Conservation (phyloP, 2,797 vertebrate genomes). For the Tapirus indicus region DNA sequence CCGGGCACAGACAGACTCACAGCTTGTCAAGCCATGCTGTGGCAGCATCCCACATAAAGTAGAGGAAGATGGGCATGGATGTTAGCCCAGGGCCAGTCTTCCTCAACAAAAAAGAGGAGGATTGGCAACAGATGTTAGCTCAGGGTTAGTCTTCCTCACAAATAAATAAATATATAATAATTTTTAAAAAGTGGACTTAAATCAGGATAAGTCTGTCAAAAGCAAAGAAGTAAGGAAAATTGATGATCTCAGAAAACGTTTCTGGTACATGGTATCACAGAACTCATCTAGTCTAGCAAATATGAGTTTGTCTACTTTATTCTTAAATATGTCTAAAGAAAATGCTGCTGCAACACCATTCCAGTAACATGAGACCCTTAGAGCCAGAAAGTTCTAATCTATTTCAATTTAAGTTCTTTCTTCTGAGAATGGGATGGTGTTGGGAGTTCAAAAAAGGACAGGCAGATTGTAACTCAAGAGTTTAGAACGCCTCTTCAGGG, state of each 20-base stretch:
- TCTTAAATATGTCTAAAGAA: neutral
- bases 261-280: neutral
- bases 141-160: no score
- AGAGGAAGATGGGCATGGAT: no score
- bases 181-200: neutral
- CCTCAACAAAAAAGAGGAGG: no score
- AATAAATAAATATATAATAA: no score
- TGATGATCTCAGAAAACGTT: neutral
- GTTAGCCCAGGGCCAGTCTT: no score
- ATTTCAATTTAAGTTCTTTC: constrained; percentile 12
- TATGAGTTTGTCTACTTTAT: neutral
- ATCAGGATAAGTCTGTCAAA: neutral
- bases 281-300: neutral
- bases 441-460: constrained; percentile 1
- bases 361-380: neutral
- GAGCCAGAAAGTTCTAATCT: neutral
- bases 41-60: no score
- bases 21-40: no score
- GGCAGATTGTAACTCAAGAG: neutral
- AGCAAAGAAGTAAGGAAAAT: neutral
- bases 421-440: neutral
- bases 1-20: no score
- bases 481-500: neutral
- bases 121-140: no score
- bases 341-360: neutral